phyloP scores from a whole-genome alignment of 2,888 invertebrate genomes.

The Drosophila maculinotata region DNA sequence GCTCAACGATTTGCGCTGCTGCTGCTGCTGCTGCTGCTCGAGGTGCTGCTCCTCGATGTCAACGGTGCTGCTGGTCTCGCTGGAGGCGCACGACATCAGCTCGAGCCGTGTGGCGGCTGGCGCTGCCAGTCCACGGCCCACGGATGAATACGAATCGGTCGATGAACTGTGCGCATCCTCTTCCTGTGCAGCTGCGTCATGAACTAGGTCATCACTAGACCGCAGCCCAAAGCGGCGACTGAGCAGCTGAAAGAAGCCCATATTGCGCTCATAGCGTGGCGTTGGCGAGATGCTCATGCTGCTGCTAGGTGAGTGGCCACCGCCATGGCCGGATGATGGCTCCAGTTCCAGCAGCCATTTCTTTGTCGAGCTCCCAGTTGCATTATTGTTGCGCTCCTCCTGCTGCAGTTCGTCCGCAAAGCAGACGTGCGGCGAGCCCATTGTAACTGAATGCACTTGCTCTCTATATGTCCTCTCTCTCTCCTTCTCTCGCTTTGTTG shows the following conservation, averaged over 20 bases:
- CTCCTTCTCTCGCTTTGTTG: constrained; percentile 45
- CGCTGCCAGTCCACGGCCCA: constrained; percentile 51
- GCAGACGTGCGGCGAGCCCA: constrained; percentile 78
- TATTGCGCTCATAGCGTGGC: constrained; percentile 87
- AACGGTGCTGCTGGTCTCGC: constrained; percentile 87
- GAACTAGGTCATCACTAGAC: constrained; percentile 85
- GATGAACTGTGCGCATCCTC: constrained; percentile 86
- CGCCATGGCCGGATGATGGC: constrained; percentile 15
- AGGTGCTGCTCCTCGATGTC: constrained; percentile 86
- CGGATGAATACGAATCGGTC: constrained; percentile 83
- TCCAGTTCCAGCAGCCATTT: constrained; percentile 63
- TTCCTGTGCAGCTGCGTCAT: constrained; percentile 78
- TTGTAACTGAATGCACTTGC: constrained; percentile 32
- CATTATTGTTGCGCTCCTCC: constrained; percentile 27
- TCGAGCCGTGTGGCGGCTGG: constrained; percentile 59
- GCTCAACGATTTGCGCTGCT: constrained; percentile 63
- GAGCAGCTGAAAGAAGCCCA: constrained; percentile 89
- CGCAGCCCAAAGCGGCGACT: constrained; percentile 88
- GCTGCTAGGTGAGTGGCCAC: constrained; percentile 79
- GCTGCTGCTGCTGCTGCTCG: constrained; percentile 41
- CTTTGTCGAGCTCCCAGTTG: constrained; percentile 25
- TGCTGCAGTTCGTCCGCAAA: constrained; percentile 75
- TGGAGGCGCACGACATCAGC: constrained; percentile 84
- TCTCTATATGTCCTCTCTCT: background rate
- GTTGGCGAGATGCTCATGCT: constrained; percentile 85